Conservation (phyloP, 1,140 invertebrate genomes). For the Dreissena rostriformis region DNA sequence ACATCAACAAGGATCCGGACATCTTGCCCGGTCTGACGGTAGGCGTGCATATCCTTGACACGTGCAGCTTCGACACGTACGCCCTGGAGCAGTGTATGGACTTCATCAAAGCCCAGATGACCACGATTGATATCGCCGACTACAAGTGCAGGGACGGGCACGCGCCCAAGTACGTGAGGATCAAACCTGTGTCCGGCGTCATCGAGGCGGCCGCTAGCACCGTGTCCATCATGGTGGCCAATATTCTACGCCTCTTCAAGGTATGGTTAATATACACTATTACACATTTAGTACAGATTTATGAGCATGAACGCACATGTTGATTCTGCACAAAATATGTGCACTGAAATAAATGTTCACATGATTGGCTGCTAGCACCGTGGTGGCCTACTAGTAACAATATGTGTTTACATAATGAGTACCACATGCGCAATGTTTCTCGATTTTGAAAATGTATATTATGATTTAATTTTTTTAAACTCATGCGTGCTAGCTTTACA, state of each 20-base stretch:
- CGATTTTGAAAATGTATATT: too few species aligned
- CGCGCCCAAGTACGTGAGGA: constrained; percentile 62
- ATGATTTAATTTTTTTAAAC: too few species aligned
- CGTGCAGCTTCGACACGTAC: constrained; percentile 90
- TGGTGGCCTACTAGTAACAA: too few species aligned
- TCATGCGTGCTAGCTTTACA: too few species aligned
- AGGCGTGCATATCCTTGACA: constrained; percentile 90
- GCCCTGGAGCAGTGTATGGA: constrained; percentile 91
- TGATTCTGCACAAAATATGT: too few species aligned
- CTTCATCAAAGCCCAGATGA: constrained; percentile 85
- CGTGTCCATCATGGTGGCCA: constrained; percentile 89
- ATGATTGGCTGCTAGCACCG: constrained; percentile 83
- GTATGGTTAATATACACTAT: constrained; percentile 57
- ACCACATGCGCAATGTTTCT: too few species aligned
- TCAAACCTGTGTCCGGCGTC: constrained; percentile 76
- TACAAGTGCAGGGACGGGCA: constrained; percentile 72
- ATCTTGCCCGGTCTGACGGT: constrained; percentile 85
- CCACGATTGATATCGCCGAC: constrained; percentile 78
- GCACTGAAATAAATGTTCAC: too few species aligned
- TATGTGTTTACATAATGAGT: too few species aligned
- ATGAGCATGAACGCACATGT: too few species aligned
- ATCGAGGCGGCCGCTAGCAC: constrained; percentile 83
- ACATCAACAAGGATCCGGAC: constrained; percentile 86
- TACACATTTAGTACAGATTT: too few species aligned
- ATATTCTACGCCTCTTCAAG: constrained; percentile 86